phyloP scores from a whole-genome alignment of 2,888 invertebrate species.

The Polyploca ridens region DNA sequence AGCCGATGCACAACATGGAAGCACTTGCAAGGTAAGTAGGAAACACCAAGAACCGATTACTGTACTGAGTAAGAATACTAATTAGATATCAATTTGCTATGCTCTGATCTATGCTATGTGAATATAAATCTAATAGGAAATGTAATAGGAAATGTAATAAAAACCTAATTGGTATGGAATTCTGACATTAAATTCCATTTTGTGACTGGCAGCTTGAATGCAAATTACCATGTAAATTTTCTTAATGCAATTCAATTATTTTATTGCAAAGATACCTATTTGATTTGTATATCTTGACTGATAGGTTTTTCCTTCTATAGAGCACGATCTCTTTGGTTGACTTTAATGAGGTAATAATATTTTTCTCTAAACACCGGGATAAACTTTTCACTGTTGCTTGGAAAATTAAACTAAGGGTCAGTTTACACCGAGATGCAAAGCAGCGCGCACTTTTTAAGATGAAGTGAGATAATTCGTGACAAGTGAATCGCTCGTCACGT shows the following conservation, averaged over 20 bases:
- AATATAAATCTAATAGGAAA: background rate
- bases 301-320: too few relatives aligned
- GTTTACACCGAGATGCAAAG: too few relatives aligned
- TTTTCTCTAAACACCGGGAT: too few relatives aligned
- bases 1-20: constrained; percentile 95
- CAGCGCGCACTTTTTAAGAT: too few relatives aligned
- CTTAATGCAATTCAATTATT: background rate
- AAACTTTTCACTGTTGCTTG: too few relatives aligned
- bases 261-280: background rate
- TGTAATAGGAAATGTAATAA: background rate
- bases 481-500: too few relatives aligned
- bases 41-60: background rate
- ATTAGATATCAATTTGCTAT: background rate
- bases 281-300: too few relatives aligned
- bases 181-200: background rate
- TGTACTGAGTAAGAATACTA: background rate
- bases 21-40: constrained; percentile 91
- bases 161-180: background rate
- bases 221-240: too few relatives aligned
- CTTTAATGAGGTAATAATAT: too few relatives aligned
- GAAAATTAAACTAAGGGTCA: too few relatives aligned
- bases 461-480: too few relatives aligned
- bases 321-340: too few relatives aligned
- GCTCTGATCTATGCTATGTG: background rate
- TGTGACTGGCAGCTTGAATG: background rate